Conservation (phyloP, 2,797 vertebrate genomes). For the Pangasius djambal region DNA sequence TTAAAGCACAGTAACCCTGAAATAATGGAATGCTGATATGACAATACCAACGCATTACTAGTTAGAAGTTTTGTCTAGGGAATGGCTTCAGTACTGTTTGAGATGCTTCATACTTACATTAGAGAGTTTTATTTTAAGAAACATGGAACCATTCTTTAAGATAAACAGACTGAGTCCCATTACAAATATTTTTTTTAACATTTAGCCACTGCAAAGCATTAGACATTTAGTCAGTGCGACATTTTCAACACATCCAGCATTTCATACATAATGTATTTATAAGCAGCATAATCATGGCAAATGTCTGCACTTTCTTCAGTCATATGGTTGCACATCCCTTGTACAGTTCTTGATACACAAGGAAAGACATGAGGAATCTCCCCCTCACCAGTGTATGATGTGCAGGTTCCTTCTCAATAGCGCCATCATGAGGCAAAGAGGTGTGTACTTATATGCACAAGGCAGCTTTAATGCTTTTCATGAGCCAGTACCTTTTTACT, state of each 20-base stretch:
- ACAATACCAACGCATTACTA: neutral
- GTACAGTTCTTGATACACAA: neutral
- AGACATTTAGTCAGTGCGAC: neutral
- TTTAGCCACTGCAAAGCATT: too few species aligned
- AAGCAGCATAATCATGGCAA: neutral
- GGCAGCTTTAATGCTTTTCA: neutral
- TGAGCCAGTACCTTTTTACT: neutral
- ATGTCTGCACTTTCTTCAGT: neutral
- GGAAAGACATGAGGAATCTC: neutral
- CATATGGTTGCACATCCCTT: neutral
- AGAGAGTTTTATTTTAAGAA: neutral
- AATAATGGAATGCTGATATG: neutral
- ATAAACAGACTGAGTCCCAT: neutral
- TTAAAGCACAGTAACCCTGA: neutral
- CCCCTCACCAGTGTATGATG: neutral
- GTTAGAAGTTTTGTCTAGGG: neutral
- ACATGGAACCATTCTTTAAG: neutral
- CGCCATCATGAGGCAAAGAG: slow-evolving; percentile 30
- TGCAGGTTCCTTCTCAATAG: slow-evolving; percentile 9
- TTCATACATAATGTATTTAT: neutral
- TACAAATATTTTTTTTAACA: neutral
- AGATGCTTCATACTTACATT: neutral
- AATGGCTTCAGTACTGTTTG: neutral
- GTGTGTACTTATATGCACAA: neutral
- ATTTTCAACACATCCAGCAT: neutral